Evolutionary conservation across 2,113 vertebrate genomes (phyloP).

Genomic region (Ondatra zibethicus): DNA sequence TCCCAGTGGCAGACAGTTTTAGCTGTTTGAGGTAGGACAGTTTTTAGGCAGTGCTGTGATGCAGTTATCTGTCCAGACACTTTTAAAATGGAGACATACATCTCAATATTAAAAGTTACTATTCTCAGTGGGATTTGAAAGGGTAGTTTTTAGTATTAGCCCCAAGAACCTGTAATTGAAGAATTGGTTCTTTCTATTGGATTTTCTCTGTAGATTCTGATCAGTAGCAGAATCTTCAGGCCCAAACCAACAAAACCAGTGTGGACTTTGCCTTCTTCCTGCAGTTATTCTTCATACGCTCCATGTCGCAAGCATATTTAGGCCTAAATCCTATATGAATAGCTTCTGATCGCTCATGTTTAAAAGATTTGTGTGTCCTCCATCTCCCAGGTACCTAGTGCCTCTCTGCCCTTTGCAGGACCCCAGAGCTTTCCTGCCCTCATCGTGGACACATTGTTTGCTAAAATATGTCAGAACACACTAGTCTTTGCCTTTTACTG

Average conservation of each 20-base stretch:
- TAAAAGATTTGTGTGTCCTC: constrained; percentile 1
- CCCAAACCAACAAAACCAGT: neutral
- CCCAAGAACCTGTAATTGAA: neutral
- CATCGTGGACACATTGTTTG: constrained; percentile 26
- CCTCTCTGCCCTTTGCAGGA: neutral
- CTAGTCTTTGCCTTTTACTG: neutral
- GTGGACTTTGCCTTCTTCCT: neutral
- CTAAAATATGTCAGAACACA: constrained; percentile 26
- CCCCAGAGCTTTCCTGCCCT: neutral
- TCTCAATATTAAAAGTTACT: neutral
- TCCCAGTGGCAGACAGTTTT: neutral
- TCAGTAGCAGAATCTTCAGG: neutral
- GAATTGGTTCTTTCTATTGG: neutral
- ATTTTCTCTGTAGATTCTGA: neutral
- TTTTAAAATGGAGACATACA: neutral
- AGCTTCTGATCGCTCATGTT: neutral
- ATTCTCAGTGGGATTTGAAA: neutral
- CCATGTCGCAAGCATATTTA: neutral
- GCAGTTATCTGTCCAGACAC: neutral
- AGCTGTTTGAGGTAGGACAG: neutral
- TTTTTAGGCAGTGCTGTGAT: neutral
- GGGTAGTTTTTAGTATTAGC: neutral
- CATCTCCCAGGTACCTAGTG: neutral
- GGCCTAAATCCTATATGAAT: neutral
- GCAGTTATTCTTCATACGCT: constrained; percentile 13